These are phyloP conservation scores for Nomada ruficornis DNA, from an alignment of 2,888 invertebrate genomes.

Conservation along the genomic window DNA sequence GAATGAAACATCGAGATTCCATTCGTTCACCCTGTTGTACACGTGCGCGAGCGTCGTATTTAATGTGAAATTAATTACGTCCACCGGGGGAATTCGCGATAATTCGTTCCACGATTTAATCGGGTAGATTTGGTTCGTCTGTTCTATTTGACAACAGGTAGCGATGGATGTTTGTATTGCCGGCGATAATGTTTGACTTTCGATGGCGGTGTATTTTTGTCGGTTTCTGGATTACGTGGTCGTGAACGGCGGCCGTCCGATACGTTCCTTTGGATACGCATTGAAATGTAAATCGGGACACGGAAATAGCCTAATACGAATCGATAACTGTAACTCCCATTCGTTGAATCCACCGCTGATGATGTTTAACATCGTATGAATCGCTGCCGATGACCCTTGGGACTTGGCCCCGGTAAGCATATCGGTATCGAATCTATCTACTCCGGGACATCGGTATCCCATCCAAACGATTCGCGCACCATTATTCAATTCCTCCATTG, in stretches of 20 bases:
- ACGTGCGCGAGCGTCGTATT: neutral
- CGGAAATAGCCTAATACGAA: neutral
- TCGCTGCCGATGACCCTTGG: conserved; percentile 5
- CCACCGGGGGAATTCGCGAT: neutral
- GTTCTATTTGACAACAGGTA: too few relatives aligned
- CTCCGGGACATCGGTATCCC: neutral
- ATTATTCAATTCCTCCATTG: conserved; percentile 9
- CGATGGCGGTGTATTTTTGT: too few relatives aligned
- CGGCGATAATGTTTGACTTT: too few relatives aligned
- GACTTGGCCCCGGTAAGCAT: neutral
- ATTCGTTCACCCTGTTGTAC: neutral
- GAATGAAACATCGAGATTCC: conserved; percentile 27
- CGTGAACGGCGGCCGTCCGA: too few relatives aligned
- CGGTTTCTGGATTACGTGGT: too few relatives aligned
- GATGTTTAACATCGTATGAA: conserved; percentile 22
- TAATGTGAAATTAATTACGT: conserved; percentile 11
- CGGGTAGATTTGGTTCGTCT: too few relatives aligned
- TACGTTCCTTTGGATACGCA: neutral
- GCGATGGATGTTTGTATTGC: too few relatives aligned
- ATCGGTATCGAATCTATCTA: conserved; percentile 20
- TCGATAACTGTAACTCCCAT: conserved; percentile 2
- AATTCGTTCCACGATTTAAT: neutral
- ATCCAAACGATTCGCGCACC: neutral
- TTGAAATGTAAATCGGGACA: neutral
- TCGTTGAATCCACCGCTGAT: neutral